Base-by-base conservation (phyloP, 2,888 invertebrate genomes). In the Ormyrus labotus region DNA sequence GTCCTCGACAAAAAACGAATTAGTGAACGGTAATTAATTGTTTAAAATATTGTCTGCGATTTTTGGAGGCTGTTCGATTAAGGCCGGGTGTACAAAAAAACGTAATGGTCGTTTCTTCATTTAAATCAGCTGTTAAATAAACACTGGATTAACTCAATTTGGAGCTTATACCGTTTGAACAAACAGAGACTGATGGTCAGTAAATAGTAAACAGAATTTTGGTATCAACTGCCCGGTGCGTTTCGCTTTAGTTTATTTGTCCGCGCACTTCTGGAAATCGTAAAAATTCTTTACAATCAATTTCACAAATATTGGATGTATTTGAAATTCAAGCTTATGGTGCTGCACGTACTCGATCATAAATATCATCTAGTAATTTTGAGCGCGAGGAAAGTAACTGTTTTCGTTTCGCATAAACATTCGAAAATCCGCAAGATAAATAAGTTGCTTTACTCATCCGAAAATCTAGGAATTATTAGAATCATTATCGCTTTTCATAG, bases 151-250 rank as follows among this genome's bases (percentile, higher is more conserved):
- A 58, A 64, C 19, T 72, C 19, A 19, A 72, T 76, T 71, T 68
- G 55, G n/a, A 13, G 61, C 53, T 74, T 74, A 58, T 69, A 11
- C 50, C 48, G 4, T 45, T 7, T 5, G 61, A 47, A 50, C 48
- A 81, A 77, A 81, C 67, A 76, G 13, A 0, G n/a, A 6, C 68
- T 45, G 71, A 71, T 65, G 67, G 60, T 34, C 50, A 50, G 67
- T 61, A 71, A 68, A 80, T 19, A 70, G 53, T 50, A 77, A 77
- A 77, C 73, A 73, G 55, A 77, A 60, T 81, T 77, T 81, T 64
- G 63, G 69, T 73, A 69, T 57, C 9, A 55, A 73, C 34, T 34
- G 65, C 70, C 6, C 7, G 13, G 19, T 9, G 8, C 19, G 51
- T 34, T 65, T 34, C 50, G 55, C 8, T 63, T 68, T 45, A 8